Percentiles rank a stretch among this genome's conserved stretches.
phyloP scores from a whole-genome alignment of 2,888 invertebrate genomes.

The Sthenelais limicola region DNA sequence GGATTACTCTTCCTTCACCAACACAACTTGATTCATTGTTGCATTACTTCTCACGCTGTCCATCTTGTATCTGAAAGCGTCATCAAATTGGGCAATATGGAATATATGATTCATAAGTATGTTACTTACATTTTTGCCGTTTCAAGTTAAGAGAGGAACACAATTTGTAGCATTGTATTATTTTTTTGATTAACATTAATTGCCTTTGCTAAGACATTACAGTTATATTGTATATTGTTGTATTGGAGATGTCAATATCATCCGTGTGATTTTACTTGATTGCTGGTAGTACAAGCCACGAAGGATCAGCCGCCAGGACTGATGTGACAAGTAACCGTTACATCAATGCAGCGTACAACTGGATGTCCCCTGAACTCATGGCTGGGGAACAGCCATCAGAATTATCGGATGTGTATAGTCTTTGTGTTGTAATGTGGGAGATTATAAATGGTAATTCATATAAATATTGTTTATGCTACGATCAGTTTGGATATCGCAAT shows the following conservation, averaged over 20 bases:
- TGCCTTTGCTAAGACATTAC: background rate
- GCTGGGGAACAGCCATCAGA: constrained; percentile 63
- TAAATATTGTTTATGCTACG: too few relatives aligned
- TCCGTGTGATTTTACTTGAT: too few relatives aligned
- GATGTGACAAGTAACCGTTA: constrained; percentile 47
- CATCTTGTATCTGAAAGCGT: constrained; percentile 67
- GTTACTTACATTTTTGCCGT: constrained; percentile 22
- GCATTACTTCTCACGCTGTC: constrained; percentile 73
- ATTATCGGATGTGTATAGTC: constrained; percentile 72
- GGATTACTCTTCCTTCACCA: constrained; percentile 73
- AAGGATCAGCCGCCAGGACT: background rate
- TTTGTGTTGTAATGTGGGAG: constrained; percentile 73
- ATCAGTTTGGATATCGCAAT: too few relatives aligned
- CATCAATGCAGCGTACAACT: constrained; percentile 67
- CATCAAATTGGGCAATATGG: constrained; percentile 73
- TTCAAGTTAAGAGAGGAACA: too few relatives aligned
- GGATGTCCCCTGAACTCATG: constrained; percentile 74
- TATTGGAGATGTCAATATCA: background rate
- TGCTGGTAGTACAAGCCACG: too few relatives aligned
- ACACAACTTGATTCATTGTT: constrained; percentile 72
- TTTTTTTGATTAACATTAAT: too few relatives aligned
- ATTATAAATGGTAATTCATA: constrained; percentile 62
- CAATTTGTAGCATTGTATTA: too few relatives aligned
- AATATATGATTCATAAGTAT: constrained; percentile 70
- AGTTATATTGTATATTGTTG: background rate